Conservation (phyloP, 2,113 vertebrate genomes). For the Ardeotis arabs region DNA sequence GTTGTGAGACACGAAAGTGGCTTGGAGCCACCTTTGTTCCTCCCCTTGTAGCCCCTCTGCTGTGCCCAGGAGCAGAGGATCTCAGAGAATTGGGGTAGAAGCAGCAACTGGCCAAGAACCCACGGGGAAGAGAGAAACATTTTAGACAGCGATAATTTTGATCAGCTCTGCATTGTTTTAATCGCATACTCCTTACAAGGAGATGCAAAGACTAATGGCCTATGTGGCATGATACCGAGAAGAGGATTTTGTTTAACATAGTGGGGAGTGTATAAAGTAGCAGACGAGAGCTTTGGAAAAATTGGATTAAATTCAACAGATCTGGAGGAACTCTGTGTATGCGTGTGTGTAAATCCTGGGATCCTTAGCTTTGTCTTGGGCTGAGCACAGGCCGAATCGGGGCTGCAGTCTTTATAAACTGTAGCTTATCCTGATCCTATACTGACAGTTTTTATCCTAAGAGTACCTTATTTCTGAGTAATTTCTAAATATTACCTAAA, state of each 20-base stretch:
- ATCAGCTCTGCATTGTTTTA: background rate
- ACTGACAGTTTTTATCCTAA: background rate
- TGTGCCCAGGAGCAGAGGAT: background rate
- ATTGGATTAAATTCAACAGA: background rate
- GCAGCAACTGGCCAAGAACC: background rate
- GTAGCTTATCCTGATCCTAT: background rate
- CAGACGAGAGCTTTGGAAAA: background rate
- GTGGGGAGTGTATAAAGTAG: background rate
- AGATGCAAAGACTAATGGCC: background rate
- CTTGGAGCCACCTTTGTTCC: slow-evolving; percentile 48
- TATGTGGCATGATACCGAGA: background rate
- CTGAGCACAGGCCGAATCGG: background rate
- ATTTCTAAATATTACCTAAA: background rate
- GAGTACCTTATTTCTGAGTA: background rate
- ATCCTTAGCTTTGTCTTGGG: background rate
- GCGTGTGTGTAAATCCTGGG: background rate
- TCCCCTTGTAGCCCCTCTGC: background rate
- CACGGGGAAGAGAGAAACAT: background rate
- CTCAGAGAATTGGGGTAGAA: background rate
- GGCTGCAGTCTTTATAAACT: background rate
- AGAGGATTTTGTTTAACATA: slow-evolving; percentile 12
- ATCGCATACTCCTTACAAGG: background rate
- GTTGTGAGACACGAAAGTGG: background rate
- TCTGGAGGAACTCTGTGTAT: background rate
- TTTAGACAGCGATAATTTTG: background rate